Evolutionary conservation across 1,140 invertebrate species (phyloP), one percentile per base, ranked within the genome.

Genomic region (Colletes latitarsis): DNA sequence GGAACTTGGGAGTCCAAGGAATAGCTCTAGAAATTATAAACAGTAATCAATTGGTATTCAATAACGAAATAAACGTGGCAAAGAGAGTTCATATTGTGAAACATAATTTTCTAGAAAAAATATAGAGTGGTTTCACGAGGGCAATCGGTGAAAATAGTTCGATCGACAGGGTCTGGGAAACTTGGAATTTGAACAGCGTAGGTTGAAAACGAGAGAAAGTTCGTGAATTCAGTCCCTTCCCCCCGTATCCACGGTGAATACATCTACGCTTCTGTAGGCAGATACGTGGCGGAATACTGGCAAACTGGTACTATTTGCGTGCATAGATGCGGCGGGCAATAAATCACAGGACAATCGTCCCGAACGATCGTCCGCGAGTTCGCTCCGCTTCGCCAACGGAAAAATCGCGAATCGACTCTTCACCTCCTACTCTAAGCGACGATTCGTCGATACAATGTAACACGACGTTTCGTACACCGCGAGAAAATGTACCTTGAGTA

Each of bases 281-380:
- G 77, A 62, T 49, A 55, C 43, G 43, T 30, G 49, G 64, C 52
- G 57, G 21, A 49, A 82, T 83, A 83, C 79, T 64, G 52, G 73
- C 39, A 30, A 55, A 55, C 73, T 39, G 46, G 55, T 66, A 77
- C 66, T 79, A 82, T 68, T 46, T 46, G 73, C 81, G 68, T 57
- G 53, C 67, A 75, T 39, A 55, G 79, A 76, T 74, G 70, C 66
- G 41, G 58, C 77, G 73, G 19, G 80, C 81, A 82, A 86, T 89
- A 86, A 88, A 86, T 89, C 84, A 83, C 77, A 70, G 75, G 81
- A 89, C 87, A 87, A 88, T 88, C 84, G 82, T 88, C 82, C 52
- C 86, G 57, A 63, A 68, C 77, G 82, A 88, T 88, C 86, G 82
- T 84, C 86, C 66, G 60, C 60, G 64, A 80, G 82, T 84, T 79